These are phyloP conservation scores for Pandemis cinnamomeana DNA, from an alignment of 2,888 invertebrate species.

Conservation along the genomic window DNA sequence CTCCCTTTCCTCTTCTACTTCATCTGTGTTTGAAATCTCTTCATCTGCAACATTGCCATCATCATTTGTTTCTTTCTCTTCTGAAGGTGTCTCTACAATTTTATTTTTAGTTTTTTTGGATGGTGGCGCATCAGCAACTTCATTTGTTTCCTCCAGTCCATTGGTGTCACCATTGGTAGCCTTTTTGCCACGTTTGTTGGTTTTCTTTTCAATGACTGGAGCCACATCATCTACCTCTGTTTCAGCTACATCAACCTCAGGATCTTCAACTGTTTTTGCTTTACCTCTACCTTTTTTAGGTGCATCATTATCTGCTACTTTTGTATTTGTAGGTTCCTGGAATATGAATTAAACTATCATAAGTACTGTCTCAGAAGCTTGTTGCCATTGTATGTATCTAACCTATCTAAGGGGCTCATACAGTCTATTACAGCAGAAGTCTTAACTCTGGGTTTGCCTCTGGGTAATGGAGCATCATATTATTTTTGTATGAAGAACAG, in stretches of 20 bases:
- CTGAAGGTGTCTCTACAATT: conserved; percentile 53
- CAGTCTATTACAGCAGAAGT: no score
- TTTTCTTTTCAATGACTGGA: conserved; percentile 56
- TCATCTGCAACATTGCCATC: conserved; percentile 64
- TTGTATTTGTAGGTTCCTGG: conserved; percentile 73
- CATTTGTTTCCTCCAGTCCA: conserved; percentile 55
- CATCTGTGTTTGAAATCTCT: conserved; percentile 52
- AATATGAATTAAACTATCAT: conserved; percentile 41
- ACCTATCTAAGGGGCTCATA: no score
- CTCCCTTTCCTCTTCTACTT: conserved; percentile 60
- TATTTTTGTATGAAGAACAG: no score
- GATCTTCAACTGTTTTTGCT: conserved; percentile 62
- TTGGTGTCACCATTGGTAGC: conserved; percentile 52
- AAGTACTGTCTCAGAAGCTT: neutral
- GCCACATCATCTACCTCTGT: conserved; percentile 51
- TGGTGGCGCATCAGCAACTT: conserved; percentile 58
- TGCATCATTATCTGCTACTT: conserved; percentile 65
- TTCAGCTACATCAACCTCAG: conserved; percentile 53
- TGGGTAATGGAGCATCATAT: no score
- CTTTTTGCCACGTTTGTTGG: conserved; percentile 71
- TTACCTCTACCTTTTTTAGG: conserved; percentile 73
- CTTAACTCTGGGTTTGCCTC: no score
- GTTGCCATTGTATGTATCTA: no score
- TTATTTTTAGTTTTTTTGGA: conserved; percentile 70
- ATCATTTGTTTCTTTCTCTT: conserved; percentile 58